Evolutionary conservation across 2,797 vertebrate genomes (phyloP).

Genomic region (Parotocinclus haroldoi): DNA sequence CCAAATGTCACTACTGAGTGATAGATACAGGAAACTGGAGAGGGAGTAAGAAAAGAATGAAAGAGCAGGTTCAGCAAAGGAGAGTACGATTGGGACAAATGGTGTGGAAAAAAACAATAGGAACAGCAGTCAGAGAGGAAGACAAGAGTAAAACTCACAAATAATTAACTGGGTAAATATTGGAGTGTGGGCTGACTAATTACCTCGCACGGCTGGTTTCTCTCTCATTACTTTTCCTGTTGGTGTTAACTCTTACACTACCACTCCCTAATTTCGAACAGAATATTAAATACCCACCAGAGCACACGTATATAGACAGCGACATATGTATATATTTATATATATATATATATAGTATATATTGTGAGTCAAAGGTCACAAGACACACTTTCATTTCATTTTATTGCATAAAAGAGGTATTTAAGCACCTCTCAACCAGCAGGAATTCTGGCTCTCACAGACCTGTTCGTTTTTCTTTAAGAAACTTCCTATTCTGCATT

Average conservation of each 20-base stretch:
- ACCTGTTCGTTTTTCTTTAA: too few species aligned
- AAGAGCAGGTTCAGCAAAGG: constrained; percentile 52
- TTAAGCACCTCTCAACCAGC: too few species aligned
- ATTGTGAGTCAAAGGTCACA: too few species aligned
- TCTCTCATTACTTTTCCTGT: constrained; percentile 75
- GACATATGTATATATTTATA: too few species aligned
- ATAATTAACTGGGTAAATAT: constrained; percentile 85
- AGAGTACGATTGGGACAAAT: constrained; percentile 77
- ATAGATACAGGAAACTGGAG: constrained; percentile 32
- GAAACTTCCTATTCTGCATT: too few species aligned
- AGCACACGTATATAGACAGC: too few species aligned
- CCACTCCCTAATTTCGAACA: not conserved
- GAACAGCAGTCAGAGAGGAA: constrained; percentile 73
- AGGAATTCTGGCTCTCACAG: too few species aligned
- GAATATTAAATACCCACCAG: not conserved
- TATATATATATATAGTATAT: constrained; percentile 9
- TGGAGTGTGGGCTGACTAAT: constrained; percentile 78
- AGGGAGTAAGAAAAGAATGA: constrained; percentile 31
- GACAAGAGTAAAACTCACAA: constrained; percentile 80
- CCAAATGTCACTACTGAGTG: constrained; percentile 61
- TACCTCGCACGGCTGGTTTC: constrained; percentile 78
- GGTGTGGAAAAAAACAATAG: constrained; percentile 75
- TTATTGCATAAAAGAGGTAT: too few species aligned
- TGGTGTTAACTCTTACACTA: constrained; percentile 65
- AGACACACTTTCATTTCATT: too few species aligned